phyloP scores from a whole-genome alignment of 2,113 vertebrate genomes.

The Lycocorax pyrrhopterus region DNA sequence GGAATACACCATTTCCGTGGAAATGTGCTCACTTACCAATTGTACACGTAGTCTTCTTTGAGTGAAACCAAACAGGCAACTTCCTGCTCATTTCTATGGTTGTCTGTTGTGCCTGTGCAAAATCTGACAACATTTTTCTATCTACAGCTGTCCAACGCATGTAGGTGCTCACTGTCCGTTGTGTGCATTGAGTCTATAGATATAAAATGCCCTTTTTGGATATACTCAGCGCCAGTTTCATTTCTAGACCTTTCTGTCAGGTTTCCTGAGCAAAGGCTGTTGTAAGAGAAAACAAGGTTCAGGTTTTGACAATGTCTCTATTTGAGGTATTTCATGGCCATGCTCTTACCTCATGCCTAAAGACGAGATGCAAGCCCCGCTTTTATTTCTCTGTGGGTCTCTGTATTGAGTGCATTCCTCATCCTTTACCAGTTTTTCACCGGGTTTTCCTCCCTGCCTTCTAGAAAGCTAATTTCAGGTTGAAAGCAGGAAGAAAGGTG shows the following conservation, averaged over 20 bases:
- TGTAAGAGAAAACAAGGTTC: neutral
- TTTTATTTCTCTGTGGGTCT: neutral
- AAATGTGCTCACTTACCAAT: neutral
- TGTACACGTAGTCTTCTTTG: fast-evolving
- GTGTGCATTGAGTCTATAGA: neutral
- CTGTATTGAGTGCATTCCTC: neutral
- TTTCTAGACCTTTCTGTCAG: neutral
- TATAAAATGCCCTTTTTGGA: neutral
- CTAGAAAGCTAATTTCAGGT: neutral
- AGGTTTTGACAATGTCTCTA: neutral
- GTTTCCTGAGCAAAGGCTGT: neutral
- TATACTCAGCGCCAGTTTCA: neutral
- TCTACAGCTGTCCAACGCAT: neutral
- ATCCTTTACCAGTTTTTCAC: neutral
- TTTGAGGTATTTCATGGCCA: neutral
- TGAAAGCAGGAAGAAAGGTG: neutral
- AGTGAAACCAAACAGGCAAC: neutral
- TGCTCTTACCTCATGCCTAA: neutral
- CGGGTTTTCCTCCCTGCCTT: neutral
- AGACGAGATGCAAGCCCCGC: neutral
- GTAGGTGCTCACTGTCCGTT: neutral
- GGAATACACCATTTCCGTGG: neutral
- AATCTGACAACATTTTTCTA: neutral
- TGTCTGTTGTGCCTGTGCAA: neutral
- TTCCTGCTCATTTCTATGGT: neutral